phyloP scores from a whole-genome alignment of 2,113 vertebrate species.

The Cyphomyrus plagiostoma region DNA sequence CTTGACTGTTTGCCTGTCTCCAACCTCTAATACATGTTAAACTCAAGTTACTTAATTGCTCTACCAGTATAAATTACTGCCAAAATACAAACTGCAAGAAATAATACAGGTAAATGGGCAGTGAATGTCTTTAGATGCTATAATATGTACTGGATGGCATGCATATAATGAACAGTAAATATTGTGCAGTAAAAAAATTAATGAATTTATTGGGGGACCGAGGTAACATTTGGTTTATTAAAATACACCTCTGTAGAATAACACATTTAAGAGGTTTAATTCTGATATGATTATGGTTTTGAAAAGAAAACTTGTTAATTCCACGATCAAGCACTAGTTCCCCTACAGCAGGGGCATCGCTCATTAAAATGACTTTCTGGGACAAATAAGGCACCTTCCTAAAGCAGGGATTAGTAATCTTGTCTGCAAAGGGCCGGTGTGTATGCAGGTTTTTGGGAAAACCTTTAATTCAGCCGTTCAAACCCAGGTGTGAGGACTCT shows the following conservation, averaged over 20 bases:
- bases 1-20: background rate
- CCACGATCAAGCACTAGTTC: background rate
- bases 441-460: too few species aligned
- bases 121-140: background rate
- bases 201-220: background rate
- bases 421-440: too few species aligned
- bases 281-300: background rate
- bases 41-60: background rate
- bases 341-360: background rate
- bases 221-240: background rate
- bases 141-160: background rate
- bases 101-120: background rate
- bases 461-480: too few species aligned
- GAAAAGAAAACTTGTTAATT: background rate
- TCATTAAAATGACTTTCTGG: background rate
- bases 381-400: background rate
- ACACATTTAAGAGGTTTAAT: background rate
- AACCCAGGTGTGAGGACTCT: too few species aligned
- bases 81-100: background rate
- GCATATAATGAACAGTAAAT: background rate
- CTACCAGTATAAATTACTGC: background rate
- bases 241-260: background rate
- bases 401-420: too few species aligned
- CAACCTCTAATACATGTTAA: background rate
- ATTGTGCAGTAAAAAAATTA: background rate